phyloP scores from a whole-genome alignment of 2,797 vertebrate genomes.

The Astyanax mexicanus region DNA sequence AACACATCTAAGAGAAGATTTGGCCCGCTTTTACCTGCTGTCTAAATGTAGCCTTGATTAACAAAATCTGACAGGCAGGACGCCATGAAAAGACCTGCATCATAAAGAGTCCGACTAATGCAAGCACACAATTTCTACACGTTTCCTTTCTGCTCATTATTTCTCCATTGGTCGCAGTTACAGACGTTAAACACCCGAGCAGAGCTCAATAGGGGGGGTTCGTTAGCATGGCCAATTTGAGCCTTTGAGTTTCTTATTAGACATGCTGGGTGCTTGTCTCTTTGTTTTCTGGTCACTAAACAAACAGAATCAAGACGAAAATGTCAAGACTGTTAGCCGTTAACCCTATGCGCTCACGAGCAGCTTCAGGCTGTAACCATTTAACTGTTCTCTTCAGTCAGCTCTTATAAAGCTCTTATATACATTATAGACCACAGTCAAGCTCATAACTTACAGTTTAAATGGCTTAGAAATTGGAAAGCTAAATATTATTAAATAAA shows the following conservation, averaged over 20 bases:
- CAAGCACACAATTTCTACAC: neutral
- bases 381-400: no score
- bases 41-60: no score
- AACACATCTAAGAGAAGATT: no score
- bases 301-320: conserved; percentile 58
- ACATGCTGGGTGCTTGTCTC: conserved; percentile 23
- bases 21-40: no score
- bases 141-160: neutral
- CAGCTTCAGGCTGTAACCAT: no score
- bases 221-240: conserved; percentile 31
- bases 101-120: no score
- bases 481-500: no score
- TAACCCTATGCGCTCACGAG: no score
- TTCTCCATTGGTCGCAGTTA: neutral
- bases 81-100: neutral
- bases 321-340: conserved; percentile 56
- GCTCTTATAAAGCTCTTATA: no score
- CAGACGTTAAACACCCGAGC: neutral
- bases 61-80: neutral
- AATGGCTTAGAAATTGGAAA: no score
- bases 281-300: conserved; percentile 56
- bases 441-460: no score
- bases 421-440: no score
- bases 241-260: conserved; percentile 41
- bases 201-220: neutral